A percentile compares a stretch with the other conserved stretches of the same genome.
These are phyloP conservation scores for Caenorhabditis drosophilae DNA, from an alignment of 2,888 invertebrate species.

Conservation along the genomic window DNA sequence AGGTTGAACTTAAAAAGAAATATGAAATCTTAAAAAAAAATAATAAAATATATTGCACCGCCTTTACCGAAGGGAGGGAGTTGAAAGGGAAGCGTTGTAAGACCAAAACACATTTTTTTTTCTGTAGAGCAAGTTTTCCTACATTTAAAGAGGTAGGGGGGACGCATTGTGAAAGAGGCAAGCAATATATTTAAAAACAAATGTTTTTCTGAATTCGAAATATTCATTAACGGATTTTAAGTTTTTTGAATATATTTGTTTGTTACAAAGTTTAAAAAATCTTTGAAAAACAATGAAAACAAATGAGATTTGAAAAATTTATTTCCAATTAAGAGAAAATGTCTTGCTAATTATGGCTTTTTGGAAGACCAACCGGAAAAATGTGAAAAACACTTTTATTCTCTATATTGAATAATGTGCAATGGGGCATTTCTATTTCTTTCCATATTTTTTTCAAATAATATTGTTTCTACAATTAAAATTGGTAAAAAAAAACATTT, in stretches of 20 bases:
- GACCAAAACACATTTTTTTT: no score
- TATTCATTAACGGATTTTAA: no score
- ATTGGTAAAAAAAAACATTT: background rate
- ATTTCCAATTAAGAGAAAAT: no score
- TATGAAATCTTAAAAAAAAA: background rate
- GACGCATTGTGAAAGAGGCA: background rate
- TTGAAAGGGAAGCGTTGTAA: constrained; percentile 1
- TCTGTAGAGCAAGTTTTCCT: background rate
- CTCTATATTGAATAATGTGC: no score
- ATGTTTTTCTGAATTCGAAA: background rate
- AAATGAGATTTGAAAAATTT: no score
- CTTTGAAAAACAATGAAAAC: no score
- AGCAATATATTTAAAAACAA: background rate
- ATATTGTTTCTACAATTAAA: background rate
- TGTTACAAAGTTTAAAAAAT: no score
- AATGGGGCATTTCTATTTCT: no score
- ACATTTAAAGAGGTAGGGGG: background rate
- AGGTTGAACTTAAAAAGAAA: background rate
- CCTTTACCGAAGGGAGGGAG: no score
- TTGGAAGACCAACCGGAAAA: no score
- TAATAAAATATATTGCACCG: background rate
- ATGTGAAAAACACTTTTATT: no score
- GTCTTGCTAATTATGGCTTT: background rate
- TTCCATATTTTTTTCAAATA: background rate
- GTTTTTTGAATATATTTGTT: no score